phyloP scores from a whole-genome alignment of 2,797 vertebrate genomes.

The Acipenser oxyrinchus region DNA sequence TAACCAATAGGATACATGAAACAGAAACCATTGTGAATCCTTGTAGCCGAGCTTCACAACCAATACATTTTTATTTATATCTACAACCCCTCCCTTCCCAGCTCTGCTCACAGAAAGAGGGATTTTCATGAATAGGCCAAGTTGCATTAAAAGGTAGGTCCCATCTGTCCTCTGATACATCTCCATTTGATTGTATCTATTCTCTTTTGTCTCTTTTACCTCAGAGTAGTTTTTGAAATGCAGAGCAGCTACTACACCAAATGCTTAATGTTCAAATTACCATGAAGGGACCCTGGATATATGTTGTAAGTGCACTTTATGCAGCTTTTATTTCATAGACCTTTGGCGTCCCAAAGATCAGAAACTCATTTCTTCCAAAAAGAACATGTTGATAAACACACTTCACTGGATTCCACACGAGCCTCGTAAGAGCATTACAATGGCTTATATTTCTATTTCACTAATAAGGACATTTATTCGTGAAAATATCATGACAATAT shows the following conservation, averaged over 20 bases:
- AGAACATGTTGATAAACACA: too few relatives aligned
- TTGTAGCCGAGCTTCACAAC: constrained; percentile 7
- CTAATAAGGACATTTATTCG: too few relatives aligned
- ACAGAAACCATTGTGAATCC: constrained; percentile 20
- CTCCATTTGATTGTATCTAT: constrained; percentile 68
- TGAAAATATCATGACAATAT: too few relatives aligned
- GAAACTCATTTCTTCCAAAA: neutral
- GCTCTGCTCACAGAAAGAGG: constrained; percentile 22
- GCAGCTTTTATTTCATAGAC: constrained; percentile 53
- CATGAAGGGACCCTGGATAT: constrained; percentile 37
- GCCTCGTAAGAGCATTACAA: too few relatives aligned
- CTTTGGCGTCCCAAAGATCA: constrained; percentile 34
- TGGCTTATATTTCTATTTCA: too few relatives aligned
- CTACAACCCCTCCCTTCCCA: constrained; percentile 10
- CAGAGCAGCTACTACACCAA: constrained; percentile 42
- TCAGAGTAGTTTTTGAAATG: constrained; percentile 57
- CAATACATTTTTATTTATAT: constrained; percentile 11
- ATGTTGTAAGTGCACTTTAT: constrained; percentile 38
- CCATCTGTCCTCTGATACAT: constrained; percentile 66
- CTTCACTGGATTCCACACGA: too few relatives aligned
- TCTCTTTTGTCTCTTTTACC: constrained; percentile 62
- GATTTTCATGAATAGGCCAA: constrained; percentile 50
- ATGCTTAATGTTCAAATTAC: constrained; percentile 46
- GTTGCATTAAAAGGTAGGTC: constrained; percentile 54
- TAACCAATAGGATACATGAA: neutral